Percentiles rank a stretch among this genome's conserved stretches.
phyloP scores from a whole-genome alignment of 2,113 vertebrate species.

The Haemorhous mexicanus region DNA sequence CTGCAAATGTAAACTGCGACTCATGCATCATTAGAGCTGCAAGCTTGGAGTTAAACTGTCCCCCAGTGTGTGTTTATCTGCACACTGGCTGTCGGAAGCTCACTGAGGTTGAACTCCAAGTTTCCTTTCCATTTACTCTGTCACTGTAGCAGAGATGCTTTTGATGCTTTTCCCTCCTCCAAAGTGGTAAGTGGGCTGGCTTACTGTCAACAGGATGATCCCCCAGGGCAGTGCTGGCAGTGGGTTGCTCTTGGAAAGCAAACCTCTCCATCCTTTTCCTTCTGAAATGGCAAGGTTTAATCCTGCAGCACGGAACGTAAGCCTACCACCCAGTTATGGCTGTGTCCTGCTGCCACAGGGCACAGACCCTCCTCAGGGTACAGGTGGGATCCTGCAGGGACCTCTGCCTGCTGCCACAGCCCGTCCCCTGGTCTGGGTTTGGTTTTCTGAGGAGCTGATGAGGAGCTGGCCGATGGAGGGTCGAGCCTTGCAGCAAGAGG shows the following conservation, averaged over 20 bases:
- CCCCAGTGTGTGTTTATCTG: not conserved
- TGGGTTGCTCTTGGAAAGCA: not conserved
- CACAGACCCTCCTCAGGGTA: accelerated
- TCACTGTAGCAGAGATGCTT: not conserved
- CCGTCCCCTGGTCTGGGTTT: accelerated
- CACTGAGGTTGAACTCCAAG: constrained; percentile 20
- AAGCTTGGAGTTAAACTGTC: constrained; percentile 7
- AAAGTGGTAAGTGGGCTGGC: not conserved
- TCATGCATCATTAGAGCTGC: constrained; percentile 11
- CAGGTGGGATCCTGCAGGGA: not conserved
- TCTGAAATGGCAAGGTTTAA: not conserved
- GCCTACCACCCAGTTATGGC: not conserved
- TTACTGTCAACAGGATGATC: not conserved
- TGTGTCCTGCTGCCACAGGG: not conserved
- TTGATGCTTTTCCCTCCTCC: not conserved
- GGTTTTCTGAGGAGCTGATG: not conserved
- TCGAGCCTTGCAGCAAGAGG: not conserved
- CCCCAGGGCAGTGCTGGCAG: not conserved
- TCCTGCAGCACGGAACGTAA: not conserved
- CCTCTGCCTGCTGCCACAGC: not conserved
- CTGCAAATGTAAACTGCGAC: not conserved
- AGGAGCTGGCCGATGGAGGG: not conserved
- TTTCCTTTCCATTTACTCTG: constrained; percentile 33
- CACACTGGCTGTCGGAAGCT: not conserved
- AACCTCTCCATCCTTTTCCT: not conserved